These are phyloP conservation scores for Aphrocallistes beatrix DNA, from an alignment of 37 sponge, comb jelly and placozoan species.

Conservation along the genomic window DNA sequence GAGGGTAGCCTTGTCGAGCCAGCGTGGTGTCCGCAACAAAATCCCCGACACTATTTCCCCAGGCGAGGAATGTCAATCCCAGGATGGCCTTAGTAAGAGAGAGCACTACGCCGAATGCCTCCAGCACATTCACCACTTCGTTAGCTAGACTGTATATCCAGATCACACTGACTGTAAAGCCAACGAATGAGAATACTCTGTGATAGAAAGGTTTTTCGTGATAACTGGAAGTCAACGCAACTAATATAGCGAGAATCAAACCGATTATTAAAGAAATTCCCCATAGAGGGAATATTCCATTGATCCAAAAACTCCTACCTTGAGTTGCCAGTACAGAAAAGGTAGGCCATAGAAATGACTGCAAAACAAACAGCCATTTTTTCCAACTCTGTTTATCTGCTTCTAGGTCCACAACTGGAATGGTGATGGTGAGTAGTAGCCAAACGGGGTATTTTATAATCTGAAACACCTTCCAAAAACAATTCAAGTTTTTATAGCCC, in stretches of 20 bases:
- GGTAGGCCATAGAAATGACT: conserved; percentile 61
- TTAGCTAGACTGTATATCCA: conserved; percentile 94
- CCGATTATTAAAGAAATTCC: conserved; percentile 31
- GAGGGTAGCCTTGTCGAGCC: conserved; percentile 89
- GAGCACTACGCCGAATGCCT: conserved; percentile 78
- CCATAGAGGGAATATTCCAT: conserved; percentile 55
- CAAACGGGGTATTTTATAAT: conserved; percentile 32
- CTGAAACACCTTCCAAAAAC: background rate
- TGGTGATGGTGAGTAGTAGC: conserved; percentile 60
- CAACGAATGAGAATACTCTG: conserved; percentile 80
- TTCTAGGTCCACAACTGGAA: conserved; percentile 72
- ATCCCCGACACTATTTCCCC: conserved; percentile 99
- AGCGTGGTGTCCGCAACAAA: conserved; percentile 83
- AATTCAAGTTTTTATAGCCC: background rate
- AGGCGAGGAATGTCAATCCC: conserved; percentile 90
- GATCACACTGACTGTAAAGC: conserved; percentile 68
- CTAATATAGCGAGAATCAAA: conserved; percentile 41
- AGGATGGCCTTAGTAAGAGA: conserved; percentile 70
- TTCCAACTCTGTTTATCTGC: conserved; percentile 77
- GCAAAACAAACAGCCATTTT: conserved; percentile 74
- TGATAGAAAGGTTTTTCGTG: conserved; percentile 66
- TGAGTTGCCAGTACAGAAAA: conserved; percentile 34
- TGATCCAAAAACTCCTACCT: conserved; percentile 29
- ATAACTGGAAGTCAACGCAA: conserved; percentile 46
- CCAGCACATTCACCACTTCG: conserved; percentile 85